Evolutionary conservation across 2,797 vertebrate species (phyloP).

Genomic region (Peromyscus aztecus): DNA sequence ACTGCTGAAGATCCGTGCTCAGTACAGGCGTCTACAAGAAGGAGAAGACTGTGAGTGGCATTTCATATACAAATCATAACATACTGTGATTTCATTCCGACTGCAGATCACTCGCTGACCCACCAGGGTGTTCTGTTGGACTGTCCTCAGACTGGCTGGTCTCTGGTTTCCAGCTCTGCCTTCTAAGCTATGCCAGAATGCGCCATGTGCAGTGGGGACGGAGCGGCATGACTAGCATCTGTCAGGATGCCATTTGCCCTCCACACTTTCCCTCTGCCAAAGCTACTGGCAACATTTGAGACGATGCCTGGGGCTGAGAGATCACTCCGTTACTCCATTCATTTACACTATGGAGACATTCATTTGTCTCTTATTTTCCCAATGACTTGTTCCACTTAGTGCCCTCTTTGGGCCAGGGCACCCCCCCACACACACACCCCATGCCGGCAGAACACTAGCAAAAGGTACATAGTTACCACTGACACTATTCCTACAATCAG

Average conservation of each 20-base stretch:
- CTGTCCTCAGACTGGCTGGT: neutral
- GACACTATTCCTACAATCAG: neutral
- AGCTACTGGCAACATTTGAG: neutral
- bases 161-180: neutral
- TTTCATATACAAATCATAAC: neutral
- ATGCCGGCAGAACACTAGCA: neutral
- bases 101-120: conserved; percentile 7
- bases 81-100: neutral
- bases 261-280: neutral
- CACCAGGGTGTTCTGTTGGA: conserved; percentile 16
- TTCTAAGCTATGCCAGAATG: neutral
- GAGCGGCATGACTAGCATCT: neutral
- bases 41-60: neutral
- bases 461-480: neutral
- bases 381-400: neutral
- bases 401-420: neutral
- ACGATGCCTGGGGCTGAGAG: neutral
- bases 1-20: neutral
- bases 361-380: neutral
- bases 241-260: neutral
- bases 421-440: neutral
- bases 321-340: neutral
- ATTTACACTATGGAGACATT: neutral
- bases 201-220: neutral
- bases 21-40: neutral